Percentiles rank a stretch among this genome's conserved stretches.
phyloP scores from a whole-genome alignment of 1,140 invertebrate species.

The Drosophila subobscura region DNA sequence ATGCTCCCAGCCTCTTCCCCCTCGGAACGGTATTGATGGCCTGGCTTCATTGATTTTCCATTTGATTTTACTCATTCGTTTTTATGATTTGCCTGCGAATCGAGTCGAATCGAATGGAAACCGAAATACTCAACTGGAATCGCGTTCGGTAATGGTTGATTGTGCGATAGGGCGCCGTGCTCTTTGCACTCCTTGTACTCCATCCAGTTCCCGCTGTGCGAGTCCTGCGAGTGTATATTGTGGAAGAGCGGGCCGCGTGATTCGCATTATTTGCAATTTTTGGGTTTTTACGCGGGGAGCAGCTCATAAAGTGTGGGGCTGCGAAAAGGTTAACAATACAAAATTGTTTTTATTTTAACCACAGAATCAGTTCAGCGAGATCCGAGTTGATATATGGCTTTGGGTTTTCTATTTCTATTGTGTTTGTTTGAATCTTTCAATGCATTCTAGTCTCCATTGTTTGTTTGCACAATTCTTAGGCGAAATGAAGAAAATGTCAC shows the following conservation, averaged over 20 bases:
- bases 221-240: constrained; percentile 11
- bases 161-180: constrained; percentile 58
- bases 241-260: constrained; percentile 68
- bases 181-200: constrained; percentile 46
- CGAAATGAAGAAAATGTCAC: constrained; percentile 34
- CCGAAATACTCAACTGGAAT: constrained; percentile 63
- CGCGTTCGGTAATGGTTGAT: constrained; percentile 77
- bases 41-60: constrained; percentile 78
- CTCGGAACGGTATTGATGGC: constrained; percentile 64
- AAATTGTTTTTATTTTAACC: constrained; percentile 56
- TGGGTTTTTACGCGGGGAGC: constrained; percentile 63
- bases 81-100: constrained; percentile 81
- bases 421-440: constrained; percentile 1
- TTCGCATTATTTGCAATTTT: constrained; percentile 80
- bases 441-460: constrained; percentile 24
- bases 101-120: constrained; percentile 37
- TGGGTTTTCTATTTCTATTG: constrained; percentile 10
- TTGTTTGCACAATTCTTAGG: constrained; percentile 20
- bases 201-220: background rate
- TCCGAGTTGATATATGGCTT: constrained; percentile 1
- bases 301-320: constrained; percentile 43
- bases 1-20: background rate
- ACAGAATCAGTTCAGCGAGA: constrained; percentile 31
- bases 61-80: constrained; percentile 81
- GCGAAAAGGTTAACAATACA: constrained; percentile 14